These are phyloP conservation scores for Carassius gibelio DNA, from an alignment of 2,113 vertebrate species.

Conservation along the genomic window DNA sequence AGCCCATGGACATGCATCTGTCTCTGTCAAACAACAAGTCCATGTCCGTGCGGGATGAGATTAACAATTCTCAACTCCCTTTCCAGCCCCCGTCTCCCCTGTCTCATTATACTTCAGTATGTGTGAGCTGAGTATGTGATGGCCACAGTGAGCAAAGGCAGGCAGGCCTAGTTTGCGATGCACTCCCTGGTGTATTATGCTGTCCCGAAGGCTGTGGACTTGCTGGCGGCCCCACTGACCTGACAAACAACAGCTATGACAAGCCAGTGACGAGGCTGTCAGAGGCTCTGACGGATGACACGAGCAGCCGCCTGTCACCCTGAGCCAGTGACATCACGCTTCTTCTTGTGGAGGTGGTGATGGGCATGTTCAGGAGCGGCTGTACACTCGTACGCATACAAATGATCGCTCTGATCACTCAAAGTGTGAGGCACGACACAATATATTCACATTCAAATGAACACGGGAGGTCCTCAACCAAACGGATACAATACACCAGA, in stretches of 20 bases:
- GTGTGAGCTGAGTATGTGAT: neutral
- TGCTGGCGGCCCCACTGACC: conserved; percentile 58
- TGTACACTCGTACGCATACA: conserved; percentile 7
- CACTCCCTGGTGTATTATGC: neutral
- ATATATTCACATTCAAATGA: neutral
- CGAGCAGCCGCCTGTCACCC: conserved; percentile 49
- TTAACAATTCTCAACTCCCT: conserved; percentile 12
- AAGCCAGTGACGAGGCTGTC: conserved; percentile 62
- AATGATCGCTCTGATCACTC: neutral
- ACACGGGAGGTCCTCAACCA: neutral
- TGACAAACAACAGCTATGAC: conserved; percentile 68
- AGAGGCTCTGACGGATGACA: conserved; percentile 68
- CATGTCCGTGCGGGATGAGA: conserved; percentile 20
- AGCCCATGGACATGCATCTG: conserved; percentile 14
- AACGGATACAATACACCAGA: neutral
- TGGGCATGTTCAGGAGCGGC: neutral
- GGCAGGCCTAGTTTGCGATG: neutral
- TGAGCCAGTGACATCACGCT: conserved; percentile 28
- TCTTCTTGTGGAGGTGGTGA: conserved; percentile 16
- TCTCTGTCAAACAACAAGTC: neutral
- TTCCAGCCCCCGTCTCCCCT: conserved; percentile 6
- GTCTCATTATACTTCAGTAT: conserved; percentile 34
- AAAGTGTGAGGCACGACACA: neutral
- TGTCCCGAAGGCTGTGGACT: neutral
- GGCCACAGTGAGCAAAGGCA: neutral